These are phyloP conservation scores for Glareola pratincola DNA, from an alignment of 2,113 vertebrate genomes.

Conservation along the genomic window DNA sequence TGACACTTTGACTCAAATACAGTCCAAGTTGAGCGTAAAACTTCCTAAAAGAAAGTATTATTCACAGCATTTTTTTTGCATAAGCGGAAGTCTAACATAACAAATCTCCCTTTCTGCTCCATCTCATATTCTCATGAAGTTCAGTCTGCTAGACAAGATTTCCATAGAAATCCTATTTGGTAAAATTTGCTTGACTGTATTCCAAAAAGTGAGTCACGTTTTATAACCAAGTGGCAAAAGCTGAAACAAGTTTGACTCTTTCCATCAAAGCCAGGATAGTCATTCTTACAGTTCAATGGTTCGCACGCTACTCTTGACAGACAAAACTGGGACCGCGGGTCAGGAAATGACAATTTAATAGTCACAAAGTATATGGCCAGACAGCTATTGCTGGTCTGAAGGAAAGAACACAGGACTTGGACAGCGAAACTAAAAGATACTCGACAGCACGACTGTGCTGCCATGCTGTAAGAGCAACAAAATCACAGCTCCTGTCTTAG, in stretches of 20 bases:
- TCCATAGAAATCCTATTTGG: neutral
- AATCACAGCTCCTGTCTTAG: neutral
- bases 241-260: neutral
- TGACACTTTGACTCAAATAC: neutral
- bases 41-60: neutral
- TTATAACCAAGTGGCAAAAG: neutral
- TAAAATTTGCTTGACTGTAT: neutral
- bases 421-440: neutral
- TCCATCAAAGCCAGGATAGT: neutral
- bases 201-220: conserved; percentile 32
- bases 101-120: neutral
- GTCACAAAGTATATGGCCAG: neutral
- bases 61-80: neutral
- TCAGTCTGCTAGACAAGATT: neutral
- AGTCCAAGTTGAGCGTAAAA: neutral
- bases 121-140: neutral
- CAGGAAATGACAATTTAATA: neutral
- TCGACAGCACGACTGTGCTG: neutral
- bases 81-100: neutral
- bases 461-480: neutral
- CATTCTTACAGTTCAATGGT: neutral
- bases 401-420: neutral
- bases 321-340: neutral
- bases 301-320: neutral
- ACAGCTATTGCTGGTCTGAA: neutral